phyloP scores from a whole-genome alignment of 2,797 vertebrate genomes.

The Tenualosa thibaudeaui region DNA sequence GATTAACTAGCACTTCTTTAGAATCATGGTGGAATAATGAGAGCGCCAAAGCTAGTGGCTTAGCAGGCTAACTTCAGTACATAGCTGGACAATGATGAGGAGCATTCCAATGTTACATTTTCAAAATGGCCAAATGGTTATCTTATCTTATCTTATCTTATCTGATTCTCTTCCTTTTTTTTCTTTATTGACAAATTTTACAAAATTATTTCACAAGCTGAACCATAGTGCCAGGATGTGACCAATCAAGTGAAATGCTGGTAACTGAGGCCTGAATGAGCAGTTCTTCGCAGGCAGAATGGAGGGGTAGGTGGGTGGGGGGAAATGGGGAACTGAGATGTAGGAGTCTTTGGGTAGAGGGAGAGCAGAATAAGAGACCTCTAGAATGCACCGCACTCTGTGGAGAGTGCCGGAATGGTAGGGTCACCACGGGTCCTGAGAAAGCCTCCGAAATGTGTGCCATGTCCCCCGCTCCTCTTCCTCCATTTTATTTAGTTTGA shows the following conservation, averaged over 20 bases:
- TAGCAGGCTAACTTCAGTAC: no score
- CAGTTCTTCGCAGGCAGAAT: background rate
- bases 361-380: conserved; percentile 25
- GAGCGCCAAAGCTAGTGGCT: no score
- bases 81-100: no score
- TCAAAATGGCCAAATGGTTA: no score
- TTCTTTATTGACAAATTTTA: no score
- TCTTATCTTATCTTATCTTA: no score
- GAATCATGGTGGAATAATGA: no score
- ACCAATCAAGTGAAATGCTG: background rate
- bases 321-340: background rate
- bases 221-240: background rate
- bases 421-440: conserved; percentile 57
- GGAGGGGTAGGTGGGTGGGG: background rate
- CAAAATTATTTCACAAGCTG: background rate
- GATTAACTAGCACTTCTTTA: no score
- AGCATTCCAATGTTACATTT: no score
- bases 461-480: conserved; percentile 33
- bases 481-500: conserved; percentile 56
- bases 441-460: conserved; percentile 45
- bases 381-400: conserved; percentile 27
- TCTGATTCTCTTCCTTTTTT: no score
- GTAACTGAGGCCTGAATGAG: background rate
- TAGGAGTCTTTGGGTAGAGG: conserved; percentile 9
- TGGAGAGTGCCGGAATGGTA: conserved; percentile 41